Evolutionary conservation across 2,797 vertebrate species (phyloP).

Genomic region (Hoplostethus atlanticus): DNA sequence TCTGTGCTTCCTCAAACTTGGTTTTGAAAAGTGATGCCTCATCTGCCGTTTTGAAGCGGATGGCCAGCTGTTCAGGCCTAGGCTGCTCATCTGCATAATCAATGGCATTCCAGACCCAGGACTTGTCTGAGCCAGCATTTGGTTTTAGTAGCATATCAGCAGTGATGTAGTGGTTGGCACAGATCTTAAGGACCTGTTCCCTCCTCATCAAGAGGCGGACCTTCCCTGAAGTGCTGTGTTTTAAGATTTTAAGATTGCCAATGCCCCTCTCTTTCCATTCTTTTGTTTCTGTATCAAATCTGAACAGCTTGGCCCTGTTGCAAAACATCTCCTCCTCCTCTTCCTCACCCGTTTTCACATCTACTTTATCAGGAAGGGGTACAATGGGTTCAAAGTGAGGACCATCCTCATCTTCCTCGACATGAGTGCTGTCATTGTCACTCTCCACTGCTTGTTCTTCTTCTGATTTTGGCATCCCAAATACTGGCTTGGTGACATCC

Average conservation of each 20-base stretch:
- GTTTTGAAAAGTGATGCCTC: conserved; percentile 94
- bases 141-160: conserved; percentile 93
- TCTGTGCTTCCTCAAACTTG: conserved; percentile 94
- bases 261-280: conserved; percentile 99
- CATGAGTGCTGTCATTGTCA: conserved; percentile 90
- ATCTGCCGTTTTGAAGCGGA: conserved; percentile 96
- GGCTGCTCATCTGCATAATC: conserved; percentile 97
- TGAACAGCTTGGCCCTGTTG: conserved; percentile 94
- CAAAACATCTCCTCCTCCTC: conserved; percentile 98
- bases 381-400: conserved; percentile 99
- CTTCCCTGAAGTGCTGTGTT: conserved; percentile 93
- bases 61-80: conserved; percentile 94
- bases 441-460: conserved; percentile 86
- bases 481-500: conserved; percentile 79
- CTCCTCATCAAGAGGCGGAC: conserved; percentile 96
- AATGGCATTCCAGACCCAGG: conserved; percentile 97
- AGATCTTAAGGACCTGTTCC: conserved; percentile 98
- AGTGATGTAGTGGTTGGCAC: conserved; percentile 98
- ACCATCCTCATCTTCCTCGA: conserved; percentile 96
- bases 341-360: conserved; percentile 98
- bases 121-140: conserved; percentile 94
- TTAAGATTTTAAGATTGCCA: conserved; percentile 95
- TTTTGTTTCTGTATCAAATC: conserved; percentile 94
- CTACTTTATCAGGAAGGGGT: conserved; percentile 96
- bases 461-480: conserved; percentile 70